These are phyloP conservation scores for Trichogramma dendrolimi DNA, from an alignment of 2,888 invertebrate genomes.

Conservation along the genomic window DNA sequence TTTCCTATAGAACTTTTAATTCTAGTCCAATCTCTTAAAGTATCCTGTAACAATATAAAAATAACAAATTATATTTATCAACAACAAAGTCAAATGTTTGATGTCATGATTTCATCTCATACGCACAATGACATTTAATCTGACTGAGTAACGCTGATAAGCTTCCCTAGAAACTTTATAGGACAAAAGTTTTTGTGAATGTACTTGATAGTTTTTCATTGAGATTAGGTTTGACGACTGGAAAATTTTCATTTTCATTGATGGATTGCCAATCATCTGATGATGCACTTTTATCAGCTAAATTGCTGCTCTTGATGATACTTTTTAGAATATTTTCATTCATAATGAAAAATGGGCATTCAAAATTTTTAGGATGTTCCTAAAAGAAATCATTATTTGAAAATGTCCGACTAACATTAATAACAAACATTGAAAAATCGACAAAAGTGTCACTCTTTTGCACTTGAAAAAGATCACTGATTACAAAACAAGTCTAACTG, in stretches of 20 bases:
- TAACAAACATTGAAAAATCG: too few species aligned
- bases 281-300: constrained; percentile 27
- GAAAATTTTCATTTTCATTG: constrained; percentile 30
- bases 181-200: constrained; percentile 37
- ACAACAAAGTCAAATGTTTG: neutral
- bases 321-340: constrained; percentile 36
- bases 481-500: too few species aligned
- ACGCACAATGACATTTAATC: constrained; percentile 43
- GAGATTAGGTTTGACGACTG: constrained; percentile 30
- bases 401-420: too few species aligned
- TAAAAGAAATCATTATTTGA: too few species aligned
- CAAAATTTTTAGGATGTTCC: too few species aligned
- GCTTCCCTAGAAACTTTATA: constrained; percentile 42
- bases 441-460: too few species aligned
- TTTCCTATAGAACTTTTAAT: constrained; percentile 29
- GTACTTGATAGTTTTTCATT: constrained; percentile 35
- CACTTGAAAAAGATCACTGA: too few species aligned
- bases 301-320: constrained; percentile 35
- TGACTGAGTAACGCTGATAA: constrained; percentile 42
- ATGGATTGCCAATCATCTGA: constrained; percentile 29
- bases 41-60: constrained; percentile 34
- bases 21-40: constrained; percentile 40
- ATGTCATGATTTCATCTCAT: constrained; percentile 1
- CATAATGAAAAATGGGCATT: constrained; percentile 26
- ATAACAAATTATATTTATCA: constrained; percentile 3